These are phyloP conservation scores for Acanthoscelides obtectus DNA, from an alignment of 2,888 invertebrate genomes.

Conservation along the genomic window DNA sequence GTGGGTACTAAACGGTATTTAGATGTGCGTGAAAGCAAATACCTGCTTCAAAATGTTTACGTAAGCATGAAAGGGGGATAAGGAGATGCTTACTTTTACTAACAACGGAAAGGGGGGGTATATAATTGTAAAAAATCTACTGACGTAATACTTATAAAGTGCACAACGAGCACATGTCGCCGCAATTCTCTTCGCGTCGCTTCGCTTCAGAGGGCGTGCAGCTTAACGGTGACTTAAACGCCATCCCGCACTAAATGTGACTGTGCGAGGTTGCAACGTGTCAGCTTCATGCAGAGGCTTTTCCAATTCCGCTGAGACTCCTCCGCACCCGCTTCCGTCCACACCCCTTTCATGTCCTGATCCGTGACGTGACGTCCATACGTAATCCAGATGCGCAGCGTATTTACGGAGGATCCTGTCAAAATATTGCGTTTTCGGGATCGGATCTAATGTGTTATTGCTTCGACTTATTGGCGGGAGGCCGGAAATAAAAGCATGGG, in stretches of 20 bases:
- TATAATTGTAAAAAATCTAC: too few relatives aligned
- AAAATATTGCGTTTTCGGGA: constrained; percentile 32
- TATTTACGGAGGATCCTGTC: constrained; percentile 35
- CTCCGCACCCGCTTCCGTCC: constrained; percentile 25
- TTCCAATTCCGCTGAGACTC: constrained; percentile 50
- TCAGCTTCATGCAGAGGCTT: constrained; percentile 27
- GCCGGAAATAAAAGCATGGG: background rate
- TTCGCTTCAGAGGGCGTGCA: too few relatives aligned
- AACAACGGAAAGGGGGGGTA: too few relatives aligned
- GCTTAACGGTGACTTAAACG: too few relatives aligned
- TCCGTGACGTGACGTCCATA: constrained; percentile 33
- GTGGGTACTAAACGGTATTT: too few relatives aligned
- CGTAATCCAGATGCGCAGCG: constrained; percentile 29
- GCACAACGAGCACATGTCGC: too few relatives aligned
- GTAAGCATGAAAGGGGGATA: too few relatives aligned
- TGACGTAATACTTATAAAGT: too few relatives aligned
- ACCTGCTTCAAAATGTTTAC: too few relatives aligned
- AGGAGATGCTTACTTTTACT: too few relatives aligned
- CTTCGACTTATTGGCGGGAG: constrained; percentile 23
- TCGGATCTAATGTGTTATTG: constrained; percentile 33
- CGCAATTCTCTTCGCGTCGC: too few relatives aligned
- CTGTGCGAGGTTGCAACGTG: background rate
- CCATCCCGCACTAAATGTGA: background rate
- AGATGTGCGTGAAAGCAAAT: too few relatives aligned
- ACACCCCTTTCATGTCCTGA: constrained; percentile 7